Percentiles rank a stretch among this genome's conserved stretches.
These are phyloP conservation scores for Proterorhinus semilunaris DNA, from an alignment of 2,113 vertebrate species.

Conservation along the genomic window DNA sequence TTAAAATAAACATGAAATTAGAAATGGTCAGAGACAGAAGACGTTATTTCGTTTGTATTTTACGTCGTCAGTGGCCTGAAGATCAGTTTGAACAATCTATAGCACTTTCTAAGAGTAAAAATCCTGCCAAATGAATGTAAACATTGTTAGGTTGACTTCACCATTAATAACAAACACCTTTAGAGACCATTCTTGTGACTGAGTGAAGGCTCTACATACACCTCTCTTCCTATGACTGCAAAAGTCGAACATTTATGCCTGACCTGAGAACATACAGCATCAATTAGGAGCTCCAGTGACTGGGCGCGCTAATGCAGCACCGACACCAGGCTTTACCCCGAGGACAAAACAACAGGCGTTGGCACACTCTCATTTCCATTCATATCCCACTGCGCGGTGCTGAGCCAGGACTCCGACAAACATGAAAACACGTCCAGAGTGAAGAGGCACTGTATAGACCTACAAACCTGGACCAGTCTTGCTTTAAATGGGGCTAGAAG, in stretches of 20 bases:
- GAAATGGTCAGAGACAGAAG: no score
- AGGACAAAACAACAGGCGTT: slow-evolving; percentile 49
- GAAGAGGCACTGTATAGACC: slow-evolving; percentile 20
- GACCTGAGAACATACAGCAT: slow-evolving; percentile 24
- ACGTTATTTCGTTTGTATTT: no score
- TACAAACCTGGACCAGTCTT: slow-evolving; percentile 13
- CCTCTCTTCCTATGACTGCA: background rate
- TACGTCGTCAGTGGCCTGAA: no score
- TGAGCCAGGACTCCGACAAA: slow-evolving; percentile 16
- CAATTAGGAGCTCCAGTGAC: slow-evolving; percentile 32
- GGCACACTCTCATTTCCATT: slow-evolving; percentile 40
- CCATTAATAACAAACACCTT: no score
- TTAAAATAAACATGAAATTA: no score
- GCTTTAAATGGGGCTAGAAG: background rate
- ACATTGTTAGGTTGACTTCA: no score
- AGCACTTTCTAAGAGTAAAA: no score
- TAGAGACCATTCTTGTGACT: no score
- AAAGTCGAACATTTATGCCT: slow-evolving; percentile 11
- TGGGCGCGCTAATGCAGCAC: slow-evolving; percentile 5
- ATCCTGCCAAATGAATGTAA: no score
- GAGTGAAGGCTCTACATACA: no score
- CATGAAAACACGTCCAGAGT: slow-evolving; percentile 14
- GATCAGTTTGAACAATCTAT: no score
- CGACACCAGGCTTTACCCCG: slow-evolving; percentile 17
- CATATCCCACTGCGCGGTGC: slow-evolving; percentile 28